Evolutionary conservation across 2,113 vertebrate genomes (phyloP).

Genomic region (Himantopus leucocephalus): DNA sequence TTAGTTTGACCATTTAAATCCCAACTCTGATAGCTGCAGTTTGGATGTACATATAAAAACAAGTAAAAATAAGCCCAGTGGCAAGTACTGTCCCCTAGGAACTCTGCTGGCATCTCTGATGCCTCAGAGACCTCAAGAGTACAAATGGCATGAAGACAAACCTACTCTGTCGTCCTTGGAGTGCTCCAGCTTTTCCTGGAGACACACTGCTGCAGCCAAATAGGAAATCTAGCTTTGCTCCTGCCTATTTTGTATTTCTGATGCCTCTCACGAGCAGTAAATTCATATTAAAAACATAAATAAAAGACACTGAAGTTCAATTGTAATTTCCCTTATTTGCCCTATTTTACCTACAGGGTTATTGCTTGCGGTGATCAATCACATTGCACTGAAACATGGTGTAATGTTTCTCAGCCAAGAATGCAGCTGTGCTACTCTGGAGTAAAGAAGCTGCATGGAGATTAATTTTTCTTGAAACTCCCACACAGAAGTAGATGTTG

Average conservation of each 20-base stretch:
- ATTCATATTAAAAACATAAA: constrained; percentile 7
- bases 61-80: not conserved
- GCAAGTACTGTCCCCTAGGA: not conserved
- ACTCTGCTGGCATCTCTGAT: not conserved
- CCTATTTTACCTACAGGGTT: not conserved
- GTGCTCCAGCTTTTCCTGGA: not conserved
- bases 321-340: not conserved
- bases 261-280: not conserved
- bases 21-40: not conserved
- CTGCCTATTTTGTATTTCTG: not conserved
- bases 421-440: not conserved
- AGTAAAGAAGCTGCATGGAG: not conserved
- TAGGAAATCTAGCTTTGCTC: not conserved
- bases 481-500: not conserved
- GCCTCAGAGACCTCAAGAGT: not conserved
- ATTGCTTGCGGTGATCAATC: not conserved
- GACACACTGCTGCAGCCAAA: not conserved
- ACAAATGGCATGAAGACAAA: not conserved
- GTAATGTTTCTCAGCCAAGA: not conserved
- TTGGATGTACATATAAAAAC: not conserved
- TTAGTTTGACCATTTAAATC: not conserved
- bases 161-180: not conserved
- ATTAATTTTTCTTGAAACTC: not conserved
- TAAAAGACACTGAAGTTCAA: not conserved
- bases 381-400: not conserved